Base-by-base conservation (phyloP, 2,888 invertebrate species). In the Clusia tigrina region DNA sequence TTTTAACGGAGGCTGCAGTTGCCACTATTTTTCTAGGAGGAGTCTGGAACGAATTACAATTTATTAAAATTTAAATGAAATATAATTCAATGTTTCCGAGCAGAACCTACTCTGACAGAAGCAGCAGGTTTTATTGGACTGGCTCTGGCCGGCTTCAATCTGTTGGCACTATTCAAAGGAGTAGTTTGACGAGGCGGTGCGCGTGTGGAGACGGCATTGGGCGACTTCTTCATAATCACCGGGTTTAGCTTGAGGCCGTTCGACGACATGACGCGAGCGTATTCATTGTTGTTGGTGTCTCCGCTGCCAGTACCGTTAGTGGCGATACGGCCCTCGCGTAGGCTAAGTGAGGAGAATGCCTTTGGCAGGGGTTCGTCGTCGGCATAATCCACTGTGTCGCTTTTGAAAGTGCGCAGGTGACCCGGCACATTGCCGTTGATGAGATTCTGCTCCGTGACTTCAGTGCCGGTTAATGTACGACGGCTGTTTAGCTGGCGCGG, bases 151-250 rank as follows among this genome's bases (percentile, higher is more conserved):
- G 64, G 23, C 37, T 48, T 12, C 18, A 62, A 42, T 57, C 5
- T 23, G 25, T 60, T 0, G 67, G 60, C 18, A 67, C 56, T 46
- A 66, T 55, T 24, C n/a, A 17, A 9, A 20, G 64, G 26, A 20
- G 54, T 48, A 46, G 24, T 55, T n/a, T 38, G 18, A 26, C 48
- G 48, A 26, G 48, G 51, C 32, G 58, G 17, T n/a, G 51, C 46
- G 37, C 22, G 37, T 24, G 62, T 22, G 61, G 17, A 22, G 54
- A 25, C n/a, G n/a, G n/a, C n/a, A n/a, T n/a, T n/a, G 2, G 82
- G 80, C 1, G 78, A 76, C 61, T 81, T 81, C 61, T 78, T 80
- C 2, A 78, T 80, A n/a, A 82, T 64, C 46, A 83, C 78, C 1
- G 83, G 83, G 61, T 81, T 82, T 2, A 84, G 64, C 61, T 80